Conservation (phyloP, 2,888 invertebrate species). For the Euzetes globulus region DNA sequence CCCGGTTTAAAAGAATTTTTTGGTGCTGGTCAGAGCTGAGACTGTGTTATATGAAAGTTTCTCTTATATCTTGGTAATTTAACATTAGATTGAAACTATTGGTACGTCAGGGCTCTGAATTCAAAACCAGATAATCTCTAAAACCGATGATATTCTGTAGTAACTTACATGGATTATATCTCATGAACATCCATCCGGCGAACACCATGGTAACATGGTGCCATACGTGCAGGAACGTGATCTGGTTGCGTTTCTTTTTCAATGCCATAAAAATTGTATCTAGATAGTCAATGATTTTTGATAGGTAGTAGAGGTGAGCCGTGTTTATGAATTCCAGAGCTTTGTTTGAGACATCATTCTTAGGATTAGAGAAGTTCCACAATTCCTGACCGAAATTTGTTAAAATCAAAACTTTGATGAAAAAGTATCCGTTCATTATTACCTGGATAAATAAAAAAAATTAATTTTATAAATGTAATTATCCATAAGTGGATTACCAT, state of each 20-base stretch:
- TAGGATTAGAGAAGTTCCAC: slow-evolving; percentile 12
- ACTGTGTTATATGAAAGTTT: too few relatives aligned
- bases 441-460: too few relatives aligned
- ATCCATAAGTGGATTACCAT: too few relatives aligned
- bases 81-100: too few relatives aligned
- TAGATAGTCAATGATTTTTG: slow-evolving; percentile 31
- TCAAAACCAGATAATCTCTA: background rate
- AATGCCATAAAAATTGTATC: slow-evolving; percentile 33
- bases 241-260: slow-evolving; percentile 26
- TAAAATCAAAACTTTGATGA: slow-evolving; percentile 8
- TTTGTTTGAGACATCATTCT: background rate
- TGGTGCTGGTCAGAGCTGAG: too few relatives aligned
- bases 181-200: slow-evolving; percentile 30
- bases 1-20: too few relatives aligned
- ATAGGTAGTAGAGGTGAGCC: slow-evolving; percentile 27
- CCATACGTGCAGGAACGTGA: slow-evolving; percentile 33
- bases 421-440: slow-evolving; percentile 9
- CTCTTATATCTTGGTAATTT: too few relatives aligned
- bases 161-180: slow-evolving; percentile 32
- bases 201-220: slow-evolving; percentile 26
- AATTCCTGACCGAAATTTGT: background rate
- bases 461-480: too few relatives aligned
- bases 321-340: slow-evolving; percentile 12
- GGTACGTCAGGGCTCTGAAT: too few relatives aligned
- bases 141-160: background rate